A percentile compares a stretch with the other conserved stretches of the same genome.
phyloP scores from a whole-genome alignment of 2,113 vertebrate genomes.

The Acrocephalus arundinaceus region DNA sequence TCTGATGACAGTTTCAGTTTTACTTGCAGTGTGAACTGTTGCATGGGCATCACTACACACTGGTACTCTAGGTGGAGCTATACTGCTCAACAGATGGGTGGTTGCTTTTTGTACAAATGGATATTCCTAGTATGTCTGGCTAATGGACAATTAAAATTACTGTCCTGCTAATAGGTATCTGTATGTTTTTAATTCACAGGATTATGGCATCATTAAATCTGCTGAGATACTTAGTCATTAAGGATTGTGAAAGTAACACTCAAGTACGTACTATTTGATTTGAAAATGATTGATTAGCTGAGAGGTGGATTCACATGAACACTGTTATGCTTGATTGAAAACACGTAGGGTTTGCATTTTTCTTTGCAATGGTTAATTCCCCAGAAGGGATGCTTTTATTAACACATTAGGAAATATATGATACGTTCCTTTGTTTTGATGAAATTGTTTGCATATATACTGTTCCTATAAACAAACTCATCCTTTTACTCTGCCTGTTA shows the following conservation, averaged over 20 bases:
- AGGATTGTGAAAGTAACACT: slow-evolving; percentile 83
- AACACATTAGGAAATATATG: background rate
- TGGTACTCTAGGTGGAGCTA: background rate
- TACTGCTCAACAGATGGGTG: background rate
- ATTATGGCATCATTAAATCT: slow-evolving; percentile 94
- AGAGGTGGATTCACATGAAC: background rate
- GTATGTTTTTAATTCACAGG: slow-evolving; percentile 74
- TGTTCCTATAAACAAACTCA: background rate
- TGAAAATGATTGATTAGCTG: background rate
- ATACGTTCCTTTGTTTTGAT: background rate
- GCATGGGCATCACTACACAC: accelerated
- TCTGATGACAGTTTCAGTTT: background rate
- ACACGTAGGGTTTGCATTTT: background rate
- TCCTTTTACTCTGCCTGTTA: background rate
- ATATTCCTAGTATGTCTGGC: background rate
- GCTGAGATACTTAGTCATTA: slow-evolving; percentile 87
- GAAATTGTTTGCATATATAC: background rate
- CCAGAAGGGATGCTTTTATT: background rate
- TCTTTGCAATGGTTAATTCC: background rate
- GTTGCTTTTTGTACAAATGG: background rate
- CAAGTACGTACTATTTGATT: slow-evolving; percentile 78
- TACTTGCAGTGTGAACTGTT: background rate
- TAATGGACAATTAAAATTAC: background rate
- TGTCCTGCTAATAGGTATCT: background rate
- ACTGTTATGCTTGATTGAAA: background rate